These are phyloP conservation scores for Uloborus plumipes DNA, from an alignment of 2,888 invertebrate genomes.

Conservation along the genomic window DNA sequence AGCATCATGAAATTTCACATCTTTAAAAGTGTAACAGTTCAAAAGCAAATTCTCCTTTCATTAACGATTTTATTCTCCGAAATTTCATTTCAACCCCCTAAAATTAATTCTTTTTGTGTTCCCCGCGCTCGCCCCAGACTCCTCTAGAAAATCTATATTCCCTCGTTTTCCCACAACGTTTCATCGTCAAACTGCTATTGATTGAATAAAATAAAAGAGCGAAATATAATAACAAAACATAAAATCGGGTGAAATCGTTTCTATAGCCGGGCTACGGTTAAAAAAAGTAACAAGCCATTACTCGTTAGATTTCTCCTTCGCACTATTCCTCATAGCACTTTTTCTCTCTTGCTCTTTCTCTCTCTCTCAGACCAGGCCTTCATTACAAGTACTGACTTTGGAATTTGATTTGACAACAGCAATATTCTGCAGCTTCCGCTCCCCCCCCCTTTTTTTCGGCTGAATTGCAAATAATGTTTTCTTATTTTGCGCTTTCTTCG, in stretches of 20 bases:
- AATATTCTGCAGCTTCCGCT: slow-evolving; percentile 19
- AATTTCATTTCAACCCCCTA: too few relatives aligned
- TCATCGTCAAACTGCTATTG: slow-evolving; percentile 57
- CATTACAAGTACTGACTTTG: slow-evolving; percentile 38
- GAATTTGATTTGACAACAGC: slow-evolving; percentile 60
- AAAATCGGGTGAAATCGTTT: slow-evolving; percentile 37
- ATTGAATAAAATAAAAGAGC: slow-evolving; percentile 38
- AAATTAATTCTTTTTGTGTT: too few relatives aligned
- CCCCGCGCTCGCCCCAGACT: too few relatives aligned
- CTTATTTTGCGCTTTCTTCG: slow-evolving; percentile 35
- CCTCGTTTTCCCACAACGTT: slow-evolving; percentile 13
- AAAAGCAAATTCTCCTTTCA: too few relatives aligned
- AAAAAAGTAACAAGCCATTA: slow-evolving; percentile 50
- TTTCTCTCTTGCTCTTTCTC: slow-evolving; percentile 5
- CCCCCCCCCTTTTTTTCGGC: slow-evolving; percentile 9
- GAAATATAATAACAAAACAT: too few relatives aligned
- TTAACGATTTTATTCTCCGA: too few relatives aligned
- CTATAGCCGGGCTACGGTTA: slow-evolving; percentile 26
- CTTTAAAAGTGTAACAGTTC: too few relatives aligned
- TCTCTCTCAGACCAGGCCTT: slow-evolving; percentile 29
- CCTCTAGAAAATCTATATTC: background rate
- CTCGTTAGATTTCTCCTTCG: slow-evolving; percentile 13
- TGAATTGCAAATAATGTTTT: slow-evolving; percentile 53
- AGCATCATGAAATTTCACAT: too few relatives aligned
- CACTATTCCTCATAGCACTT: too few relatives aligned